These are phyloP conservation scores for Dolichotis patagonum DNA, from an alignment of 2,113 vertebrate genomes.

Conservation along the genomic window DNA sequence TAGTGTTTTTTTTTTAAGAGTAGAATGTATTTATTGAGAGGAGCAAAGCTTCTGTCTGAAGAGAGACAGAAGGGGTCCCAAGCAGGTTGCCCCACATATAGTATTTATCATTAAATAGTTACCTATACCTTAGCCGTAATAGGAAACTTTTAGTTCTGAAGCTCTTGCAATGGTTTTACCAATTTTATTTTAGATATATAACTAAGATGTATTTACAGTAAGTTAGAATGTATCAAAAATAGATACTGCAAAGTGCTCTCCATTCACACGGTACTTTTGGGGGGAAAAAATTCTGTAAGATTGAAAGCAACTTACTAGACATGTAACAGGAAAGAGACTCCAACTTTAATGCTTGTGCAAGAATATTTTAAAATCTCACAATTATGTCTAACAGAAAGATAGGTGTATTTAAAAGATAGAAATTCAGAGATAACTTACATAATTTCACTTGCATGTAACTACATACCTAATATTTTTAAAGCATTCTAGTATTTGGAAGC, in stretches of 20 bases:
- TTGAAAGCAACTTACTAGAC: conserved; percentile 1
- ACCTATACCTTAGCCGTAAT: conserved; percentile 1
- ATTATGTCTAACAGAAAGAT: conserved; percentile 6
- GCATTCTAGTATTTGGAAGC: not conserved
- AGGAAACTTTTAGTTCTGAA: conserved; percentile 46
- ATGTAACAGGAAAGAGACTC: not conserved
- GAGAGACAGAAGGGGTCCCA: too few species aligned
- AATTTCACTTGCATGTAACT: conserved; percentile 37
- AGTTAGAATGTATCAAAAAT: conserved; percentile 54
- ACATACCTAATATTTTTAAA: conserved; percentile 5
- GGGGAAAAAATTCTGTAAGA: not conserved
- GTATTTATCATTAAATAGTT: conserved; percentile 18
- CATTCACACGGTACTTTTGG: not conserved
- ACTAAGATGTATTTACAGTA: conserved; percentile 13
- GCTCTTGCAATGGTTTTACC: conserved; percentile 44
- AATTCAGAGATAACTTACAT: conserved; percentile 29
- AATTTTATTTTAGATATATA: conserved; percentile 16
- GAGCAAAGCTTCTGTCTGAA: too few species aligned
- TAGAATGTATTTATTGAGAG: too few species aligned
- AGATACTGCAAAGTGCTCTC: conserved; percentile 30
- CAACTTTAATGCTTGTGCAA: not conserved
- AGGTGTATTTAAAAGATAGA: conserved; percentile 41
- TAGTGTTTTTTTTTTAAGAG: too few species aligned
- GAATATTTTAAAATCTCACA: conserved; percentile 17
- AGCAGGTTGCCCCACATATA: too few species aligned